Conservation (phyloP, 2,888 invertebrate genomes). For the Oscheius onirici region DNA sequence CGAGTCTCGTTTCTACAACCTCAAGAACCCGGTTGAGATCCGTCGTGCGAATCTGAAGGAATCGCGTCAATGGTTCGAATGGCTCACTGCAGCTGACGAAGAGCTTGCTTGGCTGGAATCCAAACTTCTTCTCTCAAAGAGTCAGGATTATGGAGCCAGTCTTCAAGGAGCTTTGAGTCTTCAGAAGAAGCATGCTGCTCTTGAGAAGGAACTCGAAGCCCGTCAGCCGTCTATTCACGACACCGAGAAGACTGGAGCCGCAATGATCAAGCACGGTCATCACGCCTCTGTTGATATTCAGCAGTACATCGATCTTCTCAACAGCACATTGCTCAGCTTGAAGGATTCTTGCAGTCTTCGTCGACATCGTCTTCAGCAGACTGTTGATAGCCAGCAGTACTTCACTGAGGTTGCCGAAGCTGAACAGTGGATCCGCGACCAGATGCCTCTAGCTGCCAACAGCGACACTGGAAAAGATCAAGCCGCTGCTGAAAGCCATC, state of each 20-base stretch:
- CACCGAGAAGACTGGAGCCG: constrained; percentile 51
- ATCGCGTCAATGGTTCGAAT: constrained; percentile 86
- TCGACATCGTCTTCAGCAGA: constrained; percentile 46
- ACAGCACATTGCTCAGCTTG: constrained; percentile 37
- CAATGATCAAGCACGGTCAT: constrained; percentile 77
- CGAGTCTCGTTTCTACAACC: constrained; percentile 77
- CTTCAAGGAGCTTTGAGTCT: constrained; percentile 82
- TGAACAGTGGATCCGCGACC: constrained; percentile 83
- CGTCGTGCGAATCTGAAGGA: constrained; percentile 88
- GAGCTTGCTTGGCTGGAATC: constrained; percentile 91
- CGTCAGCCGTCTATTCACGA: constrained; percentile 57
- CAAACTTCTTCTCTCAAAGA: constrained; percentile 87
- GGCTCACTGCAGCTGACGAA: constrained; percentile 89
- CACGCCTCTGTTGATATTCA: constrained; percentile 84
- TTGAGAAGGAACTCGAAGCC: constrained; percentile 79
- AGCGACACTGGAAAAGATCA: constrained; percentile 81
- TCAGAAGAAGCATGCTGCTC: constrained; percentile 89
- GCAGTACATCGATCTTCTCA: constrained; percentile 76
- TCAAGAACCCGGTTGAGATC: constrained; percentile 75
- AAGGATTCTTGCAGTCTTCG: constrained; percentile 35
- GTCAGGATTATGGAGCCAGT: constrained; percentile 88
- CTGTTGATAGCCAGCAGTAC: constrained; percentile 81
- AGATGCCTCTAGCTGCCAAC: constrained; percentile 70
- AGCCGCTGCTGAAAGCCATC: constrained; percentile 83
- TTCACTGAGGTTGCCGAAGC: constrained; percentile 83